Percentiles rank a stretch among this genome's conserved stretches.
phyloP scores from a whole-genome alignment of 2,888 invertebrate species.

The Pammene aurita region DNA sequence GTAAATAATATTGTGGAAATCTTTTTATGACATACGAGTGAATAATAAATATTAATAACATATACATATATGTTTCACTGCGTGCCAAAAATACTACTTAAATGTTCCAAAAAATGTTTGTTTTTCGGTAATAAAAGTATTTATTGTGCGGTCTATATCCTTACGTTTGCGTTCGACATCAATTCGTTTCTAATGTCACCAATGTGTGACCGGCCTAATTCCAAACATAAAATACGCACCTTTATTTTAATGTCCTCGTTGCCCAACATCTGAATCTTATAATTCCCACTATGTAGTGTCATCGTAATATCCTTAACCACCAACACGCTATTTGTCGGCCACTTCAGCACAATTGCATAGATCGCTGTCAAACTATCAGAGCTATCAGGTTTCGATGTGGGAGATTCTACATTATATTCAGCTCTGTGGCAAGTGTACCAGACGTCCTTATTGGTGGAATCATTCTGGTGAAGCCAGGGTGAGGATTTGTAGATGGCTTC shows the following conservation, averaged over 20 bases:
- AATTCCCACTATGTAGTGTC: conserved; percentile 53
- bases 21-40: no score
- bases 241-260: conserved; percentile 55
- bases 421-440: conserved; percentile 83
- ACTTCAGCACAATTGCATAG: conserved; percentile 85
- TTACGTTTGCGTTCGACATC: no score
- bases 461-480: conserved; percentile 93
- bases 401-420: conserved; percentile 32
- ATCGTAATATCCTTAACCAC: conserved; percentile 71
- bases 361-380: conserved; percentile 55
- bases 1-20: no score
- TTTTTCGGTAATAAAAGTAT: no score
- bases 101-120: no score
- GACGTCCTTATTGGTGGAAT: conserved; percentile 85
- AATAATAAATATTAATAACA: no score
- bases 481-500: conserved; percentile 91
- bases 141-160: no score
- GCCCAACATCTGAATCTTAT: conserved; percentile 80
- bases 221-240: conserved; percentile 44
- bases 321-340: conserved; percentile 83
- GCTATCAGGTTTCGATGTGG: conserved; percentile 41
- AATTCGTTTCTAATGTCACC: no score
- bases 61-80: no score
- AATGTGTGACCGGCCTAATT: no score
- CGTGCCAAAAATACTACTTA: no score